Evolutionary conservation across 2,888 invertebrate species (phyloP), one percentile per base, ranked within the genome.

Genomic region (Pseudococcus viburni): DNA sequence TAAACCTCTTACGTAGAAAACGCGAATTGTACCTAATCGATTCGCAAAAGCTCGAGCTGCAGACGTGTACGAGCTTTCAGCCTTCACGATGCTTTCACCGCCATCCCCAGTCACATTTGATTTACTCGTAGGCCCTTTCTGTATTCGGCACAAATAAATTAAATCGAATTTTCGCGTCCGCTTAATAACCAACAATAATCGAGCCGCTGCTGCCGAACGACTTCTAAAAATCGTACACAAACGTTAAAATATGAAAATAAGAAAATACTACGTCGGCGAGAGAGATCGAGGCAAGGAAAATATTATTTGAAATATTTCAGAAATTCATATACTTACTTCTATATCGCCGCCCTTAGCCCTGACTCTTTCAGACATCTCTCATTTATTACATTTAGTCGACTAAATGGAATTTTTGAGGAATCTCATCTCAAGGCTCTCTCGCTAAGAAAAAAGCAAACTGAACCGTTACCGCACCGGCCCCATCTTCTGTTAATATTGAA

Each of bases 401-500:
- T 59, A 85, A 85, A 85, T 85, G 85, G 85, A 85, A 85, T 85
- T 85, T 85, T 85, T 59, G 85, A 85, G 85, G 85, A 85, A 85
- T 85, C 85, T 59, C 39, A 85, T 33, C 85, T 26, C 48, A 51
- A 19, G 22, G 51, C 85, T 77, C 80, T 42, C 5, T 73, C 19
- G 48, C 48, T 33, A 85, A 59, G 39, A 59, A 59, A 59, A 85
- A 85, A 85, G 59, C 55, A 55, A 51, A 59, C 59, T 26, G 22
- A 51, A 51, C 26, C 17, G 51, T 17, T 48, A 11, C 46, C 48
- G 11, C 19, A 17, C 48, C 42, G 12, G 17, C n/a, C 46, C 83
- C 22, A 46, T 46, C 46, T 80, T 22, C 46, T 33, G 26, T 26
- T 39, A 59, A 59, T 55, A 85, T 85, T 59, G 85, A 85, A 59